phyloP scores from a whole-genome alignment of 2,888 invertebrate species.

The Sipha maydis region DNA sequence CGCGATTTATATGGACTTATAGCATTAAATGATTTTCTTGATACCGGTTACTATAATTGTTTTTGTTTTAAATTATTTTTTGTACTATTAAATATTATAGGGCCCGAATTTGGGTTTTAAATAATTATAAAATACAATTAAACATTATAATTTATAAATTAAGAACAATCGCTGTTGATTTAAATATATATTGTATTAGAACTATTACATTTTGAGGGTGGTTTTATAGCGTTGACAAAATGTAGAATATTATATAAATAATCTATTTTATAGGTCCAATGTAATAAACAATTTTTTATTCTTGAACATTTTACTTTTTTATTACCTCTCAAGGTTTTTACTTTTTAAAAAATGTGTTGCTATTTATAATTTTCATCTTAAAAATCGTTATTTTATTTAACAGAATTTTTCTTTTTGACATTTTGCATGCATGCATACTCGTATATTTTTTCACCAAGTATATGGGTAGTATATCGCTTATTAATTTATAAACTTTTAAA shows the following conservation, averaged over 20 bases:
- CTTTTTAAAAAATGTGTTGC: neutral
- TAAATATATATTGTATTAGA: too few relatives aligned
- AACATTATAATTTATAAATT: too few relatives aligned
- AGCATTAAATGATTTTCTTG: neutral
- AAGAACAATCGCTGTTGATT: too few relatives aligned
- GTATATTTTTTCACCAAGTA: neutral
- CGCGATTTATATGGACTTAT: neutral
- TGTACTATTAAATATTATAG: too few relatives aligned
- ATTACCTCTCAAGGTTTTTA: neutral
- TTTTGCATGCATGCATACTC: neutral
- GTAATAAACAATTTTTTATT: neutral
- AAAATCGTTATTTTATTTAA: neutral
- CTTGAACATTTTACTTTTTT: neutral
- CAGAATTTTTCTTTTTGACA: neutral
- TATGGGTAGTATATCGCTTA: neutral
- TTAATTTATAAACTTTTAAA: neutral
- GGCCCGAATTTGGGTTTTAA: too few relatives aligned
- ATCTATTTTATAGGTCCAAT: neutral
- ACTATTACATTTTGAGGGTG: too few relatives aligned
- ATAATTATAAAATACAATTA: too few relatives aligned
- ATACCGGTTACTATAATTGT: neutral
- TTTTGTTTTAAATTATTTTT: too few relatives aligned
- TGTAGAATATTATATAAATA: too few relatives aligned
- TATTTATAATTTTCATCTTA: neutral
- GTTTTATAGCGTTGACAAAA: too few relatives aligned